A percentile compares a stretch with the other conserved stretches of the same genome.
These are phyloP conservation scores for Wiebesia pumilae DNA, from an alignment of 1,140 invertebrate genomes.

Conservation along the genomic window DNA sequence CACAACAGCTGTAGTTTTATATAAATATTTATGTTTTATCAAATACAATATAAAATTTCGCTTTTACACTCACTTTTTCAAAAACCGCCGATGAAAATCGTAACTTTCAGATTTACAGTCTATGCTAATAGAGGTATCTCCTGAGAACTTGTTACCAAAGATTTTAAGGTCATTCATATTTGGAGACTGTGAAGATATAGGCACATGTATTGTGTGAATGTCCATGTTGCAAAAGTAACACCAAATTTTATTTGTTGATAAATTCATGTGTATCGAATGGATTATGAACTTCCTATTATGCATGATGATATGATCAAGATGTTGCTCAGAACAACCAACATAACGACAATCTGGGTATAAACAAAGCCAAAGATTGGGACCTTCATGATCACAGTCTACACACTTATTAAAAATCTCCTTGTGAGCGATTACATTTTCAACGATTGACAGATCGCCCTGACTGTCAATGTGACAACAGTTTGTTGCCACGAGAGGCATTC, in stretches of 20 bases:
- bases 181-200: conserved; percentile 61
- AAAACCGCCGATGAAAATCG: conserved; percentile 52
- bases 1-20: no score
- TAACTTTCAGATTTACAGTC: conserved; percentile 66
- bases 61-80: conserved; percentile 42
- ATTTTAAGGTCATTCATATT: conserved; percentile 68
- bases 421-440: conserved; percentile 63
- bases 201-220: conserved; percentile 76
- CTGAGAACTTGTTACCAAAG: conserved; percentile 62
- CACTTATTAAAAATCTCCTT: conserved; percentile 68
- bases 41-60: background rate
- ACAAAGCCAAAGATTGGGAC: conserved; percentile 90
- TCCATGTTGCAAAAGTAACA: conserved; percentile 88
- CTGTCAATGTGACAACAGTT: conserved; percentile 68
- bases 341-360: conserved; percentile 84
- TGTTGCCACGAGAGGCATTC: conserved; percentile 68
- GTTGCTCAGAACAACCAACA: conserved; percentile 86
- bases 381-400: conserved; percentile 70
- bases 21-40: no score
- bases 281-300: conserved; percentile 83
- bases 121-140: conserved; percentile 60
- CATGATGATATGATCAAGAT: conserved; percentile 85
- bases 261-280: conserved; percentile 89
- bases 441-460: conserved; percentile 64
- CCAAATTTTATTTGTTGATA: conserved; percentile 88